Evolutionary conservation across 1,140 invertebrate genomes (phyloP).

Genomic region (Lepidotrigona ventralis): DNA sequence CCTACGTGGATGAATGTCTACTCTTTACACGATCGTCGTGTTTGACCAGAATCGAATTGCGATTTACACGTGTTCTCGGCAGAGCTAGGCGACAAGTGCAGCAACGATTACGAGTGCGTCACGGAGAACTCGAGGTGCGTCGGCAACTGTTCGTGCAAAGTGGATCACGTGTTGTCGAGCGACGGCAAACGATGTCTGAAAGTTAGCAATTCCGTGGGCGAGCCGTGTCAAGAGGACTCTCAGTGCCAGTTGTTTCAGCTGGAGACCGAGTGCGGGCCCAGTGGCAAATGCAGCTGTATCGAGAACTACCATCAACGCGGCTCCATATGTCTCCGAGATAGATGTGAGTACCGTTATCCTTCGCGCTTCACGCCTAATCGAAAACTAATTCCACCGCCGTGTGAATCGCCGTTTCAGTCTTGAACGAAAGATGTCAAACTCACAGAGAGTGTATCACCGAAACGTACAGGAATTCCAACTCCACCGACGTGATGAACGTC

Average conservation of each 20-base stretch:
- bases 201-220: constrained; percentile 68
- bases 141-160: constrained; percentile 67
- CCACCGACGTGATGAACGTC: constrained; percentile 65
- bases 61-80: background rate
- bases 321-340: constrained; percentile 63
- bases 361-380: background rate
- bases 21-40: background rate
- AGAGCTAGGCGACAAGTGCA: constrained; percentile 68
- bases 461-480: constrained; percentile 64
- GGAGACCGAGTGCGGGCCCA: constrained; percentile 60
- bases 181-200: constrained; percentile 68
- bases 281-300: constrained; percentile 66
- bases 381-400: background rate
- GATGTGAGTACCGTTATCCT: constrained; percentile 57
- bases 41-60: background rate
- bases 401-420: constrained; percentile 51
- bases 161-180: constrained; percentile 67
- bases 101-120: constrained; percentile 70
- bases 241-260: constrained; percentile 69
- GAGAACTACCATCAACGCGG: constrained; percentile 68
- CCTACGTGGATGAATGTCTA: too few relatives aligned
- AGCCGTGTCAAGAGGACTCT: constrained; percentile 70
- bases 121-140: constrained; percentile 67
- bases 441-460: constrained; percentile 70
- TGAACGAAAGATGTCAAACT: constrained; percentile 62